A percentile compares a stretch with the other conserved stretches of the same genome.
Conservation (phyloP, 2,888 invertebrate species). For the Oligia strigilis region DNA sequence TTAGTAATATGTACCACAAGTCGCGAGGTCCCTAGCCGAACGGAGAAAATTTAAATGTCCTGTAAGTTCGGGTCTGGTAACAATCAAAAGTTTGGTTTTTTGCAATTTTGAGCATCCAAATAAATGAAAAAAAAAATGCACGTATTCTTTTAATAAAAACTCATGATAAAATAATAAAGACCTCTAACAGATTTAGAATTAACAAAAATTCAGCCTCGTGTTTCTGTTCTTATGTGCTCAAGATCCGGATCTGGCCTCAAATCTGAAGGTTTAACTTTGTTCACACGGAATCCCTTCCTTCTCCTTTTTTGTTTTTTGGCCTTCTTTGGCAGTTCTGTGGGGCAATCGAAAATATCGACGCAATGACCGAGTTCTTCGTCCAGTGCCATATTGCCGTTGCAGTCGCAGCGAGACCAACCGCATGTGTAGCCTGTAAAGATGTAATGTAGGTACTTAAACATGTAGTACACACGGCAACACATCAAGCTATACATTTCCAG, state of each 20-base stretch:
- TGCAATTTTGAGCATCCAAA: not conserved
- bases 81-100: not conserved
- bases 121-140: not conserved
- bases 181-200: not conserved
- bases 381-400: slow-evolving; percentile 75
- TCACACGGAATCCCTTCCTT: slow-evolving; percentile 1
- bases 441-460: not conserved
- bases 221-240: not conserved
- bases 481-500: too few relatives aligned
- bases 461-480: too few relatives aligned
- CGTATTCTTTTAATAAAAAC: not conserved
- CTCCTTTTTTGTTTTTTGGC: not conserved
- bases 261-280: slow-evolving; percentile 14
- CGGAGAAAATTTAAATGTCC: not conserved
- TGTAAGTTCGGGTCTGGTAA: not conserved
- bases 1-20: not conserved
- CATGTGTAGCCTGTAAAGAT: slow-evolving; percentile 79
- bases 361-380: slow-evolving; percentile 73
- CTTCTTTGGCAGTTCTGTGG: slow-evolving; percentile 9
- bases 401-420: slow-evolving; percentile 87
- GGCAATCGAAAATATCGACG: slow-evolving; percentile 63
- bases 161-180: not conserved
- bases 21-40: not conserved
- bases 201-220: slow-evolving; percentile 20
- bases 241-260: slow-evolving; percentile 12